These are phyloP conservation scores for Ganaspis brasiliensis DNA, from an alignment of 2,888 invertebrate species.

Conservation along the genomic window DNA sequence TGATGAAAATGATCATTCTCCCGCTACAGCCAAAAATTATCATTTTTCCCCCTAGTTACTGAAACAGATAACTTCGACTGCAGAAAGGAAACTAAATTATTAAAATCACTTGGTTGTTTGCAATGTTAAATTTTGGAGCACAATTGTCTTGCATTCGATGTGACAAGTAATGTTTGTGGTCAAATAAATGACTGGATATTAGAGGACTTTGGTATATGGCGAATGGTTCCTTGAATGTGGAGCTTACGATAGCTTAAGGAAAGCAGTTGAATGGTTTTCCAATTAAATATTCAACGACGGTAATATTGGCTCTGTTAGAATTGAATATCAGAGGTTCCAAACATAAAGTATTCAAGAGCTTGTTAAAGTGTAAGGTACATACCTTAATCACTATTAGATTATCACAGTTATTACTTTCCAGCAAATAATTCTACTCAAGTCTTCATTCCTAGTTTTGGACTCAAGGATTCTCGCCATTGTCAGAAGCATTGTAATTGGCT, in stretches of 20 bases:
- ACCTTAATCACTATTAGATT: slow-evolving; percentile 11
- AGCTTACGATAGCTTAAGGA: slow-evolving; percentile 63
- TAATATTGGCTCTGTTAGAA: slow-evolving; percentile 65
- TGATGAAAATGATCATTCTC: too few species aligned
- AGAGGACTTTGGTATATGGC: slow-evolving; percentile 45
- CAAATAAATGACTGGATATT: slow-evolving; percentile 45
- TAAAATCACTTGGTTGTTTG: background rate
- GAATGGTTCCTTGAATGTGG: slow-evolving; percentile 67
- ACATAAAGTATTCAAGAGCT: slow-evolving; percentile 59
- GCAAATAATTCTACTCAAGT: background rate
- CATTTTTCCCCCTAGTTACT: too few species aligned
- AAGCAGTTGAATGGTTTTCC: slow-evolving; percentile 68
- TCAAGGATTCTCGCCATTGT: slow-evolving; percentile 19
- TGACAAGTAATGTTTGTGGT: background rate
- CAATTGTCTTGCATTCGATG: background rate
- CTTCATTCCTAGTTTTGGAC: background rate
- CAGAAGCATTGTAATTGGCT: slow-evolving; percentile 75
- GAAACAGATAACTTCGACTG: too few species aligned
- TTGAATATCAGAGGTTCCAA: slow-evolving; percentile 48
- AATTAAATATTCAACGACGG: slow-evolving; percentile 72
- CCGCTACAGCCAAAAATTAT: too few species aligned
- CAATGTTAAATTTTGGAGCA: background rate
- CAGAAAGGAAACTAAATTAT: too few species aligned
- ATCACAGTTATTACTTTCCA: background rate
- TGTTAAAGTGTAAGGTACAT: slow-evolving; percentile 18